These are phyloP conservation scores for Montipora capricornis DNA, from an alignment of 64 coral and sea anemone genomes.

Conservation along the genomic window DNA sequence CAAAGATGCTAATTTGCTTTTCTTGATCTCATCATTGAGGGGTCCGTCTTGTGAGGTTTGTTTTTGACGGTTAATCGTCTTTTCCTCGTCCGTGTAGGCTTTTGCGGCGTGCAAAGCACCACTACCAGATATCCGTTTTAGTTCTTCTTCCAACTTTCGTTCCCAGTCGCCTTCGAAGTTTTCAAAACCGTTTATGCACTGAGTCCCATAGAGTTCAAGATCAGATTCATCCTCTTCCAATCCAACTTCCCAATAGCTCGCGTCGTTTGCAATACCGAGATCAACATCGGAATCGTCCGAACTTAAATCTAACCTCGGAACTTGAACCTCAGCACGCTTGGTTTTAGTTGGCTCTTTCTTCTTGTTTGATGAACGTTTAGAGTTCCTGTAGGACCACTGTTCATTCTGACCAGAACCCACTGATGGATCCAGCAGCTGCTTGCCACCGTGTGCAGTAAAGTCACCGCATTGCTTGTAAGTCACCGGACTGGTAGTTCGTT, in stretches of 20 bases:
- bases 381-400: neutral
- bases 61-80: neutral
- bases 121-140: slow-evolving; percentile 76
- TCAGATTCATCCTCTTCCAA: slow-evolving; percentile 77
- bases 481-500: neutral
- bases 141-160: slow-evolving; percentile 76
- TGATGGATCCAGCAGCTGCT: neutral
- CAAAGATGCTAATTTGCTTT: neutral
- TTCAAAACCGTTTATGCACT: slow-evolving; percentile 60
- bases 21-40: neutral
- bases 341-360: slow-evolving; percentile 30
- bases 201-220: slow-evolving; percentile 53
- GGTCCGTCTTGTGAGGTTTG: neutral
- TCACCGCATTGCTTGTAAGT: neutral
- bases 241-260: slow-evolving; percentile 68
- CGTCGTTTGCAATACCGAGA: slow-evolving; percentile 51
- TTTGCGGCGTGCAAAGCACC: neutral
- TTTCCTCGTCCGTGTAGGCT: neutral
- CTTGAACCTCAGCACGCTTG: slow-evolving; percentile 52
- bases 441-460: neutral
- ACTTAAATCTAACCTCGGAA: slow-evolving; percentile 36
- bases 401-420: neutral
- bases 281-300: slow-evolving; percentile 69
- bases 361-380: slow-evolving; percentile 33
- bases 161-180: slow-evolving; percentile 83